Conservation (phyloP, 2,888 invertebrate species). For the Nesidiocoris tenuis region DNA sequence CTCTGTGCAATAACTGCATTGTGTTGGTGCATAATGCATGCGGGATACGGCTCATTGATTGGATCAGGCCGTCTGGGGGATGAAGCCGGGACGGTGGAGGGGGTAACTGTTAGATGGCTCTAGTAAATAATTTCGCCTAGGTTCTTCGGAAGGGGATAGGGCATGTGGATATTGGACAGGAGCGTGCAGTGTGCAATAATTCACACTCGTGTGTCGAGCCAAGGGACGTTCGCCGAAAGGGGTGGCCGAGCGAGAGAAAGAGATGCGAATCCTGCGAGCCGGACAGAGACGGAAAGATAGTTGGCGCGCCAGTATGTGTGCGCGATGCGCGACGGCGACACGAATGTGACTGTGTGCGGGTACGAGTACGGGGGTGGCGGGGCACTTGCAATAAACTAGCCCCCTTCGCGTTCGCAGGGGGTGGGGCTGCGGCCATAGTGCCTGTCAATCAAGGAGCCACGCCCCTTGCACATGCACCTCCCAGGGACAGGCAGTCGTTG, state of each 20-base stretch:
- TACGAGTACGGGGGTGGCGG: conserved; percentile 14
- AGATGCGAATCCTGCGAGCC: neutral
- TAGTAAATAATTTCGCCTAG: conserved; percentile 44
- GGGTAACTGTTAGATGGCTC: conserved; percentile 42
- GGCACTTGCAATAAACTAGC: conserved; percentile 44
- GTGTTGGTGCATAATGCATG: conserved; percentile 38
- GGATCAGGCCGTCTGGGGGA: conserved; percentile 37
- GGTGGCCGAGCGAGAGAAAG: conserved; percentile 1
- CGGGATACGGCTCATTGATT: conserved; percentile 40
- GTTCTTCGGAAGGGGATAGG: conserved; percentile 32
- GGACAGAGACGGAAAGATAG: neutral
- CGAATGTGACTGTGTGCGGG: no score
- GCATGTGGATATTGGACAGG: conserved; percentile 30
- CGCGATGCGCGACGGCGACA: neutral
- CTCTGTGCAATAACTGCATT: conserved; percentile 33
- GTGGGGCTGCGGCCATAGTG: conserved; percentile 45
- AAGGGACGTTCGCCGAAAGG: neutral
- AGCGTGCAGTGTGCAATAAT: conserved; percentile 44
- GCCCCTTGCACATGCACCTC: conserved; percentile 47
- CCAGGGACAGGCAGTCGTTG: conserved; percentile 4
- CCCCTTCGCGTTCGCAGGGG: conserved; percentile 35
- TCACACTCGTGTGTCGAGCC: conserved; percentile 39
- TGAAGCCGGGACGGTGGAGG: neutral
- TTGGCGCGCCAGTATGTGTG: neutral
- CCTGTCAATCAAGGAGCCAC: conserved; percentile 46